Conservation (phyloP, 2,888 invertebrate genomes). For the Eledona agricola region DNA sequence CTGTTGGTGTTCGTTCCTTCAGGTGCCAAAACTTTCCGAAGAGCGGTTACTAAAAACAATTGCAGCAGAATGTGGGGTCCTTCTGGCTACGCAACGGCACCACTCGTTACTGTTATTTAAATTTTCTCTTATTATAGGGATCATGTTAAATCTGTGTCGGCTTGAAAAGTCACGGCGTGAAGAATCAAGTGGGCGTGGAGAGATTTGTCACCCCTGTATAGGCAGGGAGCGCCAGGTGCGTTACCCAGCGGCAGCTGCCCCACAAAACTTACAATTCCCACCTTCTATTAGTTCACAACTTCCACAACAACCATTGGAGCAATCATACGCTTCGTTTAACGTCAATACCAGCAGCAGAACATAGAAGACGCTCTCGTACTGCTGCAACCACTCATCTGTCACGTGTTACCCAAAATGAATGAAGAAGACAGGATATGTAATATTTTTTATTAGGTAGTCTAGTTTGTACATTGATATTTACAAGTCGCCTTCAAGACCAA, state of each 20-base stretch:
- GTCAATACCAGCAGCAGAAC: constrained; percentile 18
- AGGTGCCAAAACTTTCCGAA: background rate
- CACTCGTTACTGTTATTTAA: constrained; percentile 31
- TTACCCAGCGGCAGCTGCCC: constrained; percentile 41
- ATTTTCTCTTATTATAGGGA: constrained; percentile 44
- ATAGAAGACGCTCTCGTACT: too few relatives aligned
- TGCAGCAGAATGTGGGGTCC: too few relatives aligned
- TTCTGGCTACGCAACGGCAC: background rate
- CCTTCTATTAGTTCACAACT: constrained; percentile 34
- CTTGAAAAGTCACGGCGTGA: constrained; percentile 63
- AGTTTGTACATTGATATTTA: constrained; percentile 16
- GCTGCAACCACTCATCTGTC: too few relatives aligned
- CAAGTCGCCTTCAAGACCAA: constrained; percentile 1
- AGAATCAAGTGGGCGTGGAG: constrained; percentile 64
- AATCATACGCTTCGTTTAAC: constrained; percentile 38
- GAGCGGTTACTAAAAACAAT: background rate
- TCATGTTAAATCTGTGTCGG: constrained; percentile 60
- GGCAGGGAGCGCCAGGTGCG: constrained; percentile 45
- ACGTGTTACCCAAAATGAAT: too few relatives aligned
- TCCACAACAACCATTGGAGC: constrained; percentile 24
- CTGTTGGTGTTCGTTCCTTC: too few relatives aligned
- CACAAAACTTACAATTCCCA: constrained; percentile 30
- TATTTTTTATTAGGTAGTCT: constrained; percentile 10
- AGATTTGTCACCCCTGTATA: constrained; percentile 60
- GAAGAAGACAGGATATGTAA: constrained; percentile 1